These are phyloP conservation scores for Leptothorax acervorum DNA, from an alignment of 2,888 invertebrate species.

Conservation along the genomic window DNA sequence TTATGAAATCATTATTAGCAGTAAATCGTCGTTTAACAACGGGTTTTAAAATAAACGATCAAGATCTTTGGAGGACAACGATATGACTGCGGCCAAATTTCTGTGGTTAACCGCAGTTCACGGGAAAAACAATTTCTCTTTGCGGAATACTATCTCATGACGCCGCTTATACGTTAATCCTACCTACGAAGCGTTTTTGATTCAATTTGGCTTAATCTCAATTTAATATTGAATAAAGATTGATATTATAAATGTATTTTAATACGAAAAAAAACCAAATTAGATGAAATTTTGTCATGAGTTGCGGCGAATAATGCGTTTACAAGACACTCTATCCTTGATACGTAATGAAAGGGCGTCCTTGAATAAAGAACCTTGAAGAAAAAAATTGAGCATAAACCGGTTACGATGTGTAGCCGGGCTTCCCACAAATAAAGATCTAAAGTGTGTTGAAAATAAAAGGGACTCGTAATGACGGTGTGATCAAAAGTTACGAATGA, in stretches of 20 bases:
- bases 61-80: slow-evolving; percentile 19
- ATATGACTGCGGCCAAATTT: slow-evolving; percentile 37
- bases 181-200: not conserved
- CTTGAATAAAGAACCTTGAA: slow-evolving; percentile 5
- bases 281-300: not conserved
- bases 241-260: not conserved
- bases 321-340: not conserved
- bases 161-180: not conserved
- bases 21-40: slow-evolving; percentile 22
- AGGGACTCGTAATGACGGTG: not conserved
- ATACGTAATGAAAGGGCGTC: not conserved
- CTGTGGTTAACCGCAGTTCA: slow-evolving; percentile 12
- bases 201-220: not conserved
- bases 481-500: not conserved
- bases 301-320: not conserved
- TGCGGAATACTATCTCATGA: not conserved
- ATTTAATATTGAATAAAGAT: not conserved
- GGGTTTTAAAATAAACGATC: slow-evolving; percentile 11
- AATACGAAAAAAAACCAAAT: not conserved
- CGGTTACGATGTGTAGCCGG: not conserved
- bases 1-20: slow-evolving; percentile 37
- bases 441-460: not conserved
- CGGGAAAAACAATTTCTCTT: not conserved
- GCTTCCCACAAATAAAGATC: not conserved
- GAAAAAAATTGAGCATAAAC: slow-evolving; percentile 5